Base-by-base conservation (phyloP, 2,113 vertebrate genomes). In the Psettodes erumei region DNA sequence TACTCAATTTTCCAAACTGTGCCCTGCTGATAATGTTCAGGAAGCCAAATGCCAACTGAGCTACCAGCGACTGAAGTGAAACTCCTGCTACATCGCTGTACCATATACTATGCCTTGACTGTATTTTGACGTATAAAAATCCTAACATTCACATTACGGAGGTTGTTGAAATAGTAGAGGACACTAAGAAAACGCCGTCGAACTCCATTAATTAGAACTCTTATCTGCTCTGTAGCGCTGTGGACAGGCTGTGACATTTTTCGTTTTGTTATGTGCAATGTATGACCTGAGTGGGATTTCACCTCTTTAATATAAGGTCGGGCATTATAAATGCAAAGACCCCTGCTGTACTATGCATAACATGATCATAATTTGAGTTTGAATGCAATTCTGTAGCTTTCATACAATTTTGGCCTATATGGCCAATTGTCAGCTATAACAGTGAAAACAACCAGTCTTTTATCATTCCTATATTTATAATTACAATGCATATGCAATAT, bases 1-100 rank as follows among this genome's bases (percentile, higher is more conserved):
- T 55, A 73, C 62, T 65, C 13, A 30, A 67, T 43, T 64, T 75
- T 42, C 42, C 63, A 67, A 74, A 79, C 38, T 68, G 67, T 65
- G 19, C 33, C 35, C 60, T 25, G 45, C 32, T 77, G 55, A 77
- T 67, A 77, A 67, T 75, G 27, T 45, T 71, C 55, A 43, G 19
- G 21, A 48, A 76, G 54, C 50, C 40, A 40, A 75, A 65, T 72
- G 56, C 40, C 47, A 72, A 56, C 73, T 16, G 47, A 73, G 55
- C 70, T 25, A 58, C 45, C 18, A 60, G 33, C 6, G 2, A 80
- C 68, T 54, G 1, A 73, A 73, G 55, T 68, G 51, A 33, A 67
- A 76, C 48, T 56, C 30, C 40, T 54, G 10, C 43, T 16, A 65
- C 67, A 53, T 32, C 51, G 25, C 27, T 63, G 27, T 38, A 33